These are phyloP conservation scores for Equus quagga DNA, from an alignment of 2,113 vertebrate species.

Conservation along the genomic window DNA sequence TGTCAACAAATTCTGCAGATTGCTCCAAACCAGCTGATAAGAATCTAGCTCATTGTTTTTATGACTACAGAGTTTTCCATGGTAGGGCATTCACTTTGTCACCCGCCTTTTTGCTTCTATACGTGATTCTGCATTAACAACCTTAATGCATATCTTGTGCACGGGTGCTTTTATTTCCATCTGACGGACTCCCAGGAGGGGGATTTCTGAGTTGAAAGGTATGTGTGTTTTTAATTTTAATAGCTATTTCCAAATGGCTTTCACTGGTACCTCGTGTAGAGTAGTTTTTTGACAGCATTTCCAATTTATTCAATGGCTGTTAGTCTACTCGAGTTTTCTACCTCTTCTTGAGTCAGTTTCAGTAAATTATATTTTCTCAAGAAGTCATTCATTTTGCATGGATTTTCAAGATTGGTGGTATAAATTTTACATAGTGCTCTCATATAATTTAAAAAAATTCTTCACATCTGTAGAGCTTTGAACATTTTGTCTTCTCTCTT, in stretches of 20 bases:
- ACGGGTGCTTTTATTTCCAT: neutral
- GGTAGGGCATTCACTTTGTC: neutral
- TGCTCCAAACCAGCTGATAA: neutral
- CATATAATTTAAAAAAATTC: neutral
- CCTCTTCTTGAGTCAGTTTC: constrained; percentile 73
- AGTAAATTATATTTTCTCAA: constrained; percentile 70
- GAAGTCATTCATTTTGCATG: constrained; percentile 69
- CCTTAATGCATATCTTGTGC: neutral
- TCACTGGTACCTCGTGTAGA: neutral
- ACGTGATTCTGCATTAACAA: constrained; percentile 1
- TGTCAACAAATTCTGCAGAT: neutral
- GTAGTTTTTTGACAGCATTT: constrained; percentile 42
- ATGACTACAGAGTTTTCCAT: neutral
- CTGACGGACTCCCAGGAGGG: constrained; percentile 11
- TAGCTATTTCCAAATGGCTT: constrained; percentile 59
- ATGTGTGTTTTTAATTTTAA: constrained; percentile 68
- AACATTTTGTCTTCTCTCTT: neutral
- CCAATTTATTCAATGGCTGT: constrained; percentile 15
- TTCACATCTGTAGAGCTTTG: neutral
- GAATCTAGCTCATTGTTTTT: neutral
- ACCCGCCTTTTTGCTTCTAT: neutral
- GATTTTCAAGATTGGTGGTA: constrained; percentile 34
- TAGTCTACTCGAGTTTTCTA: constrained; percentile 54
- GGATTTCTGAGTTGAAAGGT: constrained; percentile 33
- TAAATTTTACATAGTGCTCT: constrained; percentile 52